phyloP scores from a whole-genome alignment of 2,113 vertebrate species.

The Elachura formosa region DNA sequence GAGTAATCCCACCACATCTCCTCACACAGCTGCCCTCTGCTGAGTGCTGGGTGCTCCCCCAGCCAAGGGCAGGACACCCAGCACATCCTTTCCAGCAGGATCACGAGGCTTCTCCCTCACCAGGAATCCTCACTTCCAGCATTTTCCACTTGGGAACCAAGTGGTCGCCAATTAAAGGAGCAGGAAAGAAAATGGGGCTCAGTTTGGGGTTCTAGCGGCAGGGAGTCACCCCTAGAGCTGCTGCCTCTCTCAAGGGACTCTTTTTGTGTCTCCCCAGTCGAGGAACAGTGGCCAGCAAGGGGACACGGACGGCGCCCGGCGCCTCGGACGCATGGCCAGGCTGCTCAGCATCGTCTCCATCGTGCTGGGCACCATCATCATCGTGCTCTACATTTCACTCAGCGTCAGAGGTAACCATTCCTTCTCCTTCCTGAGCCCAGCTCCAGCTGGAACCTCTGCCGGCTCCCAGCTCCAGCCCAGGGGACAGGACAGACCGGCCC shows the following conservation, averaged over 20 bases:
- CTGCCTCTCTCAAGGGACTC: background rate
- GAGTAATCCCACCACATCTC: background rate
- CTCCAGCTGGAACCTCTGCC: background rate
- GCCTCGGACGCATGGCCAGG: constrained; percentile 82
- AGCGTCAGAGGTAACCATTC: constrained; percentile 75
- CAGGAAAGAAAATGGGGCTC: accelerated
- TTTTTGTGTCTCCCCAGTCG: constrained; percentile 69
- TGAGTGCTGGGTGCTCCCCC: background rate
- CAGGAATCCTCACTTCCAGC: background rate
- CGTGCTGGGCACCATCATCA: constrained; percentile 78
- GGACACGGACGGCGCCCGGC: constrained; percentile 80
- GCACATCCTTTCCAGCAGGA: background rate
- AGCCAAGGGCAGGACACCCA: background rate
- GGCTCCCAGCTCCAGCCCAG: background rate
- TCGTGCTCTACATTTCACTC: constrained; percentile 74
- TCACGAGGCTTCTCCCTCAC: background rate
- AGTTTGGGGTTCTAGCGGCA: background rate
- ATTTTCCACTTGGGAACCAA: background rate
- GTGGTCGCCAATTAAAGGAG: background rate
- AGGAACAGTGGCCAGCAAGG: constrained; percentile 84
- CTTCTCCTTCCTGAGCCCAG: background rate
- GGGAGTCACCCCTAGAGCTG: background rate
- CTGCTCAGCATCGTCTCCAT: constrained; percentile 84
- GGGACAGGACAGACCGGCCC: accelerated
- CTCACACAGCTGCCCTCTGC: background rate